These are phyloP conservation scores for Macropodus opercularis DNA, from an alignment of 2,797 vertebrate genomes.

Conservation along the genomic window DNA sequence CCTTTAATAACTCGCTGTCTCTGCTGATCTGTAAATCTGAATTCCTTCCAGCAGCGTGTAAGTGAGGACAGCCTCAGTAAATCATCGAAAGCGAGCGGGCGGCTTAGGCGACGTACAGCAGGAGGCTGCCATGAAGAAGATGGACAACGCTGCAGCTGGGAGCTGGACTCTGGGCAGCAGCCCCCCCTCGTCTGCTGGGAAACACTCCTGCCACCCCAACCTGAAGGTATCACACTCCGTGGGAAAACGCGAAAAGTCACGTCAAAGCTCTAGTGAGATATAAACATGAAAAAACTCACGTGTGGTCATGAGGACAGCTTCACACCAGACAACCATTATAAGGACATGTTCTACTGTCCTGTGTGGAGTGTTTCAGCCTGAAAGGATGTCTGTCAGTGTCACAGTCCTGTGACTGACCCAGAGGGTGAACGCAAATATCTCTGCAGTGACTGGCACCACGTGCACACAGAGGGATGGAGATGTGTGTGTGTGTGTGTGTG, in stretches of 20 bases:
- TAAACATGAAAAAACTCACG: no score
- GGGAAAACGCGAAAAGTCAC: background rate
- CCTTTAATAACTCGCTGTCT: background rate
- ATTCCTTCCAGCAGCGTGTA: slow-evolving; percentile 50
- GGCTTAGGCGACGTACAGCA: slow-evolving; percentile 62
- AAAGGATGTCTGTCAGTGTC: slow-evolving; percentile 19
- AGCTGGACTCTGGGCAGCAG: slow-evolving; percentile 60
- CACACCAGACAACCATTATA: background rate
- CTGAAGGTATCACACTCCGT: slow-evolving; percentile 85
- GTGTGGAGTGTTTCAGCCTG: slow-evolving; percentile 5
- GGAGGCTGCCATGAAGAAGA: slow-evolving; percentile 67
- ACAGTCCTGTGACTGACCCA: slow-evolving; percentile 39
- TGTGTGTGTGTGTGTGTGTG: no score
- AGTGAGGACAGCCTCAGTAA: slow-evolving; percentile 50
- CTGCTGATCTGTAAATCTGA: slow-evolving; percentile 7
- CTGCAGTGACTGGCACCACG: slow-evolving; percentile 13
- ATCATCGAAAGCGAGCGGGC: slow-evolving; percentile 69
- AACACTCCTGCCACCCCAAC: slow-evolving; percentile 76
- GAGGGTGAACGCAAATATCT: slow-evolving; percentile 8
- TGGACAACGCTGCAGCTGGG: slow-evolving; percentile 72
- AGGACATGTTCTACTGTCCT: slow-evolving; percentile 1
- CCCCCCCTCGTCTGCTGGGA: slow-evolving; percentile 41
- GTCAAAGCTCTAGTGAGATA: no score
- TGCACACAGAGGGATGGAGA: background rate
- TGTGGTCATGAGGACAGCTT: background rate